These are phyloP conservation scores for Trigoniulus corallinus DNA, from an alignment of 1,140 invertebrate genomes.

Conservation along the genomic window DNA sequence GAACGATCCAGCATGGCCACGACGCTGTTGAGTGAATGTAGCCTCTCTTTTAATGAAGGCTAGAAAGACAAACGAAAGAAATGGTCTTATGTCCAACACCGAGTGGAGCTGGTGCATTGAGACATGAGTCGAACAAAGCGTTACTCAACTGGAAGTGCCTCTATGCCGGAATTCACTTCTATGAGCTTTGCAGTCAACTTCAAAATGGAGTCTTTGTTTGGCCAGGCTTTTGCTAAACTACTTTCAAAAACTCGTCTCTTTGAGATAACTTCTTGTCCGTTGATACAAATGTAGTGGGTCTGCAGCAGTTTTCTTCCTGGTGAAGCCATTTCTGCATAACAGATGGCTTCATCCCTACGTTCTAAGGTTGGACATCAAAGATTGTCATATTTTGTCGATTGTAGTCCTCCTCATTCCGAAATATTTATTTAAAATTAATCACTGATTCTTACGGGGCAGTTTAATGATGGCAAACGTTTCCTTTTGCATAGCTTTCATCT, in stretches of 20 bases:
- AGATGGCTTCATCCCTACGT: constrained; percentile 5
- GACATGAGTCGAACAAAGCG: no score
- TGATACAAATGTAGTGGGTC: constrained; percentile 5
- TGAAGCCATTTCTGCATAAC: constrained; percentile 6
- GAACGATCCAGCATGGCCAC: constrained; percentile 5
- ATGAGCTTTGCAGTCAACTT: constrained; percentile 2
- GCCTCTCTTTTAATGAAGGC: not conserved
- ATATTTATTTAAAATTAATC: not conserved
- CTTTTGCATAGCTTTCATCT: constrained; percentile 1
- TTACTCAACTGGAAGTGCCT: constrained; percentile 1
- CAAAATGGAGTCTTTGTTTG: constrained; percentile 2
- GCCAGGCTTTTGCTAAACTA: constrained; percentile 6
- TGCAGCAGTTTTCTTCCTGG: constrained; percentile 6
- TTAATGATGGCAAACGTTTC: constrained; percentile 6
- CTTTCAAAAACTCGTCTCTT: constrained; percentile 5
- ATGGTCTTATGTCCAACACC: not conserved
- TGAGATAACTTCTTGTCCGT: constrained; percentile 3
- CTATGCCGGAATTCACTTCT: not conserved
- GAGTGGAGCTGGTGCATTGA: no score
- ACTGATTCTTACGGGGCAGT: not conserved
- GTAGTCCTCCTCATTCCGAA: not conserved
- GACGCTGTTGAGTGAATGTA: constrained; percentile 6
- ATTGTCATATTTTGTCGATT: not conserved
- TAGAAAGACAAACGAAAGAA: not conserved
- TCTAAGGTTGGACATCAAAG: not conserved